Percentiles rank a stretch among this genome's conserved stretches.
These are phyloP conservation scores for Montipora capricornis DNA, from an alignment of 64 coral and sea anemone genomes.

Conservation along the genomic window DNA sequence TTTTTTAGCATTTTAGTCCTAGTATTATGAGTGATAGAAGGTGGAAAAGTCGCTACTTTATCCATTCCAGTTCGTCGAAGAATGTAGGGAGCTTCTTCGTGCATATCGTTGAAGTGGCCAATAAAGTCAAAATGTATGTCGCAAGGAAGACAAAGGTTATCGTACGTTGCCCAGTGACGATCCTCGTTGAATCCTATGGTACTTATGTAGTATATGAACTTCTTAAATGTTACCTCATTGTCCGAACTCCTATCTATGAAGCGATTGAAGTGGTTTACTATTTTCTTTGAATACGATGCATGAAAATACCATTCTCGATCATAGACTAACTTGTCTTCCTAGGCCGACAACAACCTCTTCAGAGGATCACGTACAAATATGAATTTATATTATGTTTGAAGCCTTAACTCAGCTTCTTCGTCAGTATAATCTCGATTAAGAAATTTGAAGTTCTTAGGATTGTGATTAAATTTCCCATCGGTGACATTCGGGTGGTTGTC, in stretches of 20 bases:
- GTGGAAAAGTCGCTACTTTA: too few relatives aligned
- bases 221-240: background rate
- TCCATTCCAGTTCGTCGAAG: too few relatives aligned
- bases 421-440: background rate
- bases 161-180: too few relatives aligned
- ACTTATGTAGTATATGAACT: too few relatives aligned
- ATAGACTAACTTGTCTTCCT: background rate
- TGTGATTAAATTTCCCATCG: background rate
- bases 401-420: background rate
- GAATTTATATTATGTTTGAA: conserved; percentile 16
- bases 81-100: too few relatives aligned
- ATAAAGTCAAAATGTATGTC: too few relatives aligned
- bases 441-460: background rate
- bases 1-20: too few relatives aligned
- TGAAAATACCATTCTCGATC: background rate
- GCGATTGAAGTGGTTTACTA: background rate
- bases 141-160: too few relatives aligned
- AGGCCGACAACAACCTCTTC: background rate
- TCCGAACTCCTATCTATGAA: background rate
- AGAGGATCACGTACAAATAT: conserved; percentile 17
- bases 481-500: background rate
- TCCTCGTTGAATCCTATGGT: too few relatives aligned
- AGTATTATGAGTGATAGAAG: too few relatives aligned
- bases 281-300: background rate
- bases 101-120: too few relatives aligned